Conservation (phyloP, 2,888 invertebrate genomes). For the Drosophila vallismaia region DNA sequence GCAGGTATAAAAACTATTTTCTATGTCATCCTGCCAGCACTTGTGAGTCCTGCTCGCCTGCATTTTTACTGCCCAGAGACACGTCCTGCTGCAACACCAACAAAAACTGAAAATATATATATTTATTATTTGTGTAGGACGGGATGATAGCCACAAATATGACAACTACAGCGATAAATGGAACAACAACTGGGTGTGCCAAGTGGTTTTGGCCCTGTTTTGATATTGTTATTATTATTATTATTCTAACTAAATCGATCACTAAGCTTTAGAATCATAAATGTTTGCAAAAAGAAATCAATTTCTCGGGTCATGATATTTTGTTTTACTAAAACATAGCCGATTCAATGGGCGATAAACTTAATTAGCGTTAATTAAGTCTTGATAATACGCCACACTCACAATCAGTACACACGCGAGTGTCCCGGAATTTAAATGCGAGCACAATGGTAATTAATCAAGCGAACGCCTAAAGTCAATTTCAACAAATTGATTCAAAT, state of each 20-base stretch:
- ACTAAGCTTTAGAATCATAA: conserved; percentile 49
- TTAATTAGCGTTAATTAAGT: conserved; percentile 42
- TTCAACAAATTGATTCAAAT: conserved; percentile 79
- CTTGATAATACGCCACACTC: conserved; percentile 27
- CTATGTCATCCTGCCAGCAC: conserved; percentile 58
- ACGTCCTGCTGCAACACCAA: conserved; percentile 53
- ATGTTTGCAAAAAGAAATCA: conserved; percentile 11
- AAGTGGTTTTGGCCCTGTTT: conserved; percentile 28
- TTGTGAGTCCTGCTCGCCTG: conserved; percentile 31
- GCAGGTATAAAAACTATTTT: conserved; percentile 69
- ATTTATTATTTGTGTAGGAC: conserved; percentile 23
- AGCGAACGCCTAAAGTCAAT: conserved; percentile 73
- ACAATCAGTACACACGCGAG: not conserved
- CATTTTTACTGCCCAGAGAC: conserved; percentile 69
- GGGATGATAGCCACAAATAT: conserved; percentile 62
- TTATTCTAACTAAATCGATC: conserved; percentile 70
- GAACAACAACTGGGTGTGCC: conserved; percentile 16
- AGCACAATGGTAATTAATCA: conserved; percentile 71
- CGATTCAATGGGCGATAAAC: conserved; percentile 21
- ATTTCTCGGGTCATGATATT: conserved; percentile 37
- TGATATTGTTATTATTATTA: conserved; percentile 62
- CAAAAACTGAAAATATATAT: conserved; percentile 18
- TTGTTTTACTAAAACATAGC: conserved; percentile 14
- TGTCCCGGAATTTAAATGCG: conserved; percentile 38
- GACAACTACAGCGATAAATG: conserved; percentile 37